phyloP scores from a whole-genome alignment of 1,140 invertebrate species.

The Heliconius eleuchia region DNA sequence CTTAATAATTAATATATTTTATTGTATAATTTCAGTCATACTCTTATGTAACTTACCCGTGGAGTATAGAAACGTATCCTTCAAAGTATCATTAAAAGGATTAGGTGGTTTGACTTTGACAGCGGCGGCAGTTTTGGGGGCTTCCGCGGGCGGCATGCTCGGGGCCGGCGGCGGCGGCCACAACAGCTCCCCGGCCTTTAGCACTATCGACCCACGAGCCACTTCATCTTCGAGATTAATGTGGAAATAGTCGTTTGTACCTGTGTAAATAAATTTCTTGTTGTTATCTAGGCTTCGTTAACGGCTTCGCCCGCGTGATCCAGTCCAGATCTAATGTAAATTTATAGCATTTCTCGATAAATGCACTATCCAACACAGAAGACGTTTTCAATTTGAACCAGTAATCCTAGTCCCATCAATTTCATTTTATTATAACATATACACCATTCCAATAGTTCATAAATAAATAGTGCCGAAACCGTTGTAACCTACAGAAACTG shows the following conservation, averaged over 20 bases:
- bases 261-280: conserved; percentile 49
- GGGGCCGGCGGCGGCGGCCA: conserved; percentile 90
- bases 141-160: conserved; percentile 73
- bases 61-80: conserved; percentile 87
- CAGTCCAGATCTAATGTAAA: no score
- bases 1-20: no score
- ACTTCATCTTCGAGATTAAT: conserved; percentile 94
- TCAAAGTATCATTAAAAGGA: conserved; percentile 82
- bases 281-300: background rate
- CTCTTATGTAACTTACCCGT: conserved; percentile 77
- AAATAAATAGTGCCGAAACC: no score
- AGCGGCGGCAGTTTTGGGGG: conserved; percentile 66
- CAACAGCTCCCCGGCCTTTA: conserved; percentile 87
- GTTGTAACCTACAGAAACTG: no score
- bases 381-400: no score
- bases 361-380: no score
- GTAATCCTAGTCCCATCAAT: no score
- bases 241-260: conserved; percentile 88
- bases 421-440: no score
- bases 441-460: no score
- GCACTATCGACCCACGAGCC: conserved; percentile 90
- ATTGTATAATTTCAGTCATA: no score
- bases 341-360: no score
- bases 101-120: conserved; percentile 69
- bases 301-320: no score